Conservation (phyloP, 1,140 invertebrate species). For the Delia radicum region DNA sequence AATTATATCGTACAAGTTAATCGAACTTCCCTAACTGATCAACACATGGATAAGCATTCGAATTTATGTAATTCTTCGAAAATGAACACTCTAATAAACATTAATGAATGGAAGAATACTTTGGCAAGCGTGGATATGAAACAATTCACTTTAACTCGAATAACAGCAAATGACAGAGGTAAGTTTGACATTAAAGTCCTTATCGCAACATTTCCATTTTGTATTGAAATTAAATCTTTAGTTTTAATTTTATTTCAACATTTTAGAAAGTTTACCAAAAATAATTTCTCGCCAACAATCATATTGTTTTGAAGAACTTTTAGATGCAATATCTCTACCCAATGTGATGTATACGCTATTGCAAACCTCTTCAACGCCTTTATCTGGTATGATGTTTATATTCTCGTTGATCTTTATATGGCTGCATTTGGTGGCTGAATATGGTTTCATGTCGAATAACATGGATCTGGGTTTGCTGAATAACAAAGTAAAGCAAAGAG, state of each 20-base stretch:
- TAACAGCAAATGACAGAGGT: not conserved
- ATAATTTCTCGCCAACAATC: not conserved
- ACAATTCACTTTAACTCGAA: not conserved
- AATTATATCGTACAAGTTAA: not conserved
- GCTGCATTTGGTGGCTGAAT: slow-evolving; percentile 22
- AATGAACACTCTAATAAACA: not conserved
- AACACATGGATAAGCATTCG: not conserved
- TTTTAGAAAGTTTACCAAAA: slow-evolving; percentile 11
- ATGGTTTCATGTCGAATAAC: slow-evolving; percentile 21
- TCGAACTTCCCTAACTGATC: not conserved
- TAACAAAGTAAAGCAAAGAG: not conserved
- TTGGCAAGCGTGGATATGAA: not conserved
- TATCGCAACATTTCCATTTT: not conserved
- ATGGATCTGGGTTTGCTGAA: slow-evolving; percentile 1
- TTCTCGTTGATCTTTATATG: not conserved
- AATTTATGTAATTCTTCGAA: not conserved
- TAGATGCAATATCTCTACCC: not conserved
- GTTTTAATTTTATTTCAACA: not conserved
- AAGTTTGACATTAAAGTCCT: not conserved
- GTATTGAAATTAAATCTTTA: not conserved
- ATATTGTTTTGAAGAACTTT: slow-evolving; percentile 17
- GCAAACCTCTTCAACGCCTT: not conserved
- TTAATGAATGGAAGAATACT: not conserved
- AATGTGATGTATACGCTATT: slow-evolving; percentile 22
- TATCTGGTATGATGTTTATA: not conserved